Evolutionary conservation across 2,888 invertebrate species (phyloP), one percentile per base, ranked within the genome.

Genomic region (Itoplectis maculator): DNA sequence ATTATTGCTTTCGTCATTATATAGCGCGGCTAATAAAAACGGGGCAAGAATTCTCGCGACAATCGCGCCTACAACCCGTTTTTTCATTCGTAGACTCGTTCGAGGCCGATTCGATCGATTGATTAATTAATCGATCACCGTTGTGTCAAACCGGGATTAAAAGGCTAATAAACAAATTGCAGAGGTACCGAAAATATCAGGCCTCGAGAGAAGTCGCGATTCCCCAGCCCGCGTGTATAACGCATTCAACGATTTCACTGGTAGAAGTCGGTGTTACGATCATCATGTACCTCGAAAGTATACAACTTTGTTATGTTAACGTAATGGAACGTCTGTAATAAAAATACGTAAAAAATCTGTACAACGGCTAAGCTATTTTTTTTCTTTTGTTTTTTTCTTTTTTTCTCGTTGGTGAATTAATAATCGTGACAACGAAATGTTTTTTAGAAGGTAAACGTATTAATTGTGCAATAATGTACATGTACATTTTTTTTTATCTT

Each of bases 221-320:
- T 13, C 23, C 56, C 23, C 11, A 56, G 42, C 49, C 18, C 56
- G 40, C 91, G 88, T 90, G 90, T 86, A 89, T 88, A 89, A 91
- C 70, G 65, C 90, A 84, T 88, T 89, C 87, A 87, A 91, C 90
- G 89, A 91, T 91, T 89, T 92, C 92, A 92, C 90, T 90, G 90
- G 88, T 90, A 90, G 89, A 90, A 88, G 90, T 88, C 88, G 91
- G 90, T 91, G 90, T 92, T 91, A 91, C 87, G 90, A 92, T 90
- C 88, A 90, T 90, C 89, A 88, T 92, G 92, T 92, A 92, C 92
- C 92, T 92, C 92, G 91, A 92, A 92, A 92, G 90, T 92, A 92
- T 92, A 91, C 90, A 87, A 91, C 88, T 92, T 92, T 92, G 92
- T 92, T 92, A 92, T 91, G 91, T 91, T 92, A 90, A 92, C 88